Evolutionary conservation across 2,888 invertebrate genomes (phyloP).

Genomic region (Tipula lateralis): DNA sequence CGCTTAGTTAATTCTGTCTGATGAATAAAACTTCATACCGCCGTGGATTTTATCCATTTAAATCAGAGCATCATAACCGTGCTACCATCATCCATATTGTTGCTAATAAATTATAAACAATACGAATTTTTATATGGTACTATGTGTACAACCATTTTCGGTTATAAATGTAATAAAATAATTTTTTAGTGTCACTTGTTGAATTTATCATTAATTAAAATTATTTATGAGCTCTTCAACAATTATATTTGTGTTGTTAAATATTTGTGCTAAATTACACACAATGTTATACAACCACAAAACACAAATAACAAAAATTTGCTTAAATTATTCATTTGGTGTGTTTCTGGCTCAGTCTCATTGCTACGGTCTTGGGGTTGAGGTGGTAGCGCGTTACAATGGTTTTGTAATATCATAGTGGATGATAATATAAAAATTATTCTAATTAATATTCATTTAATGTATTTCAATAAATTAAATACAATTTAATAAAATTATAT

Average conservation of each 20-base stretch:
- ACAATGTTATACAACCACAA: no score
- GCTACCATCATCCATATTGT: no score
- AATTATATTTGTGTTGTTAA: not conserved
- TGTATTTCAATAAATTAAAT: not conserved
- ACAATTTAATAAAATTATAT: not conserved
- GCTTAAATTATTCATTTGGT: not conserved
- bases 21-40: no score
- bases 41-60: no score
- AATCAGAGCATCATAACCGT: no score
- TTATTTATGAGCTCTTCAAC: not conserved
- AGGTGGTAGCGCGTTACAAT: not conserved
- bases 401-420: not conserved
- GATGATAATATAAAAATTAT: not conserved
- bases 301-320: not conserved
- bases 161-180: not conserved
- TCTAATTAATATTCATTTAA: not conserved
- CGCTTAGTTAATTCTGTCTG: no score
- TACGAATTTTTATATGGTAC: not conserved
- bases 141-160: not conserved
- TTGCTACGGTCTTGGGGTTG: no score
- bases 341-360: no score
- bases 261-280: not conserved
- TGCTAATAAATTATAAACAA: not conserved
- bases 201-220: not conserved
- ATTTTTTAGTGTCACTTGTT: not conserved